These are phyloP conservation scores for Diglossa cyanea DNA, from an alignment of 2,797 vertebrate genomes.

Conservation along the genomic window DNA sequence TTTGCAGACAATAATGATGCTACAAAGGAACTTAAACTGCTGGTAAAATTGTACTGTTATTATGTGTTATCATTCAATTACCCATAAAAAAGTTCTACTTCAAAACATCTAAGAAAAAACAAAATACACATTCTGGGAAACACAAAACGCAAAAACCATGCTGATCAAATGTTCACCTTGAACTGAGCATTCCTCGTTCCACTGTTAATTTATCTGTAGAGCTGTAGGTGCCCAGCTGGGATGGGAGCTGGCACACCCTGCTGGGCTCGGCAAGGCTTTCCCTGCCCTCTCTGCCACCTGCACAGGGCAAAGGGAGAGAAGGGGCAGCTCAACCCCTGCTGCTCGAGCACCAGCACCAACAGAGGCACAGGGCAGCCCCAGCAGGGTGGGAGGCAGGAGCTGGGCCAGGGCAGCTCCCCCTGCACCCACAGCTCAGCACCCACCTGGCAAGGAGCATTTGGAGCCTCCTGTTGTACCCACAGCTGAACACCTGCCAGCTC, in stretches of 20 bases:
- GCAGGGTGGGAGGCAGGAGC: background rate
- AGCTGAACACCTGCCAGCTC: background rate
- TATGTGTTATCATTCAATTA: background rate
- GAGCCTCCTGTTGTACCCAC: background rate
- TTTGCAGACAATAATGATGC: background rate
- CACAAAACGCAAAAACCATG: background rate
- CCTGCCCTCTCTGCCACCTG: background rate
- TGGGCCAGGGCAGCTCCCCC: background rate
- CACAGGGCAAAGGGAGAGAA: rapidly evolving
- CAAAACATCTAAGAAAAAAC: background rate
- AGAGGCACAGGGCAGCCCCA: background rate
- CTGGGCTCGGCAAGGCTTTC: background rate
- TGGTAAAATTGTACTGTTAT: background rate
- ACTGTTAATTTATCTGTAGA: rapidly evolving
- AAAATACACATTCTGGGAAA: background rate
- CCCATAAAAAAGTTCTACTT: background rate
- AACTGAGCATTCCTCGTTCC: background rate
- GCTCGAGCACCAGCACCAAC: rapidly evolving
- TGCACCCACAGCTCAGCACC: background rate
- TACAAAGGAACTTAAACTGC: background rate
- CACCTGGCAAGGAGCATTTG: rapidly evolving
- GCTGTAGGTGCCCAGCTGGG: rapidly evolving
- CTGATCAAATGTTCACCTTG: rapidly evolving
- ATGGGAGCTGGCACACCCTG: rapidly evolving
- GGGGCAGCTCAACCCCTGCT: background rate